Evolutionary conservation across 2,888 invertebrate species (phyloP).

Genomic region (Graphium colonna): DNA sequence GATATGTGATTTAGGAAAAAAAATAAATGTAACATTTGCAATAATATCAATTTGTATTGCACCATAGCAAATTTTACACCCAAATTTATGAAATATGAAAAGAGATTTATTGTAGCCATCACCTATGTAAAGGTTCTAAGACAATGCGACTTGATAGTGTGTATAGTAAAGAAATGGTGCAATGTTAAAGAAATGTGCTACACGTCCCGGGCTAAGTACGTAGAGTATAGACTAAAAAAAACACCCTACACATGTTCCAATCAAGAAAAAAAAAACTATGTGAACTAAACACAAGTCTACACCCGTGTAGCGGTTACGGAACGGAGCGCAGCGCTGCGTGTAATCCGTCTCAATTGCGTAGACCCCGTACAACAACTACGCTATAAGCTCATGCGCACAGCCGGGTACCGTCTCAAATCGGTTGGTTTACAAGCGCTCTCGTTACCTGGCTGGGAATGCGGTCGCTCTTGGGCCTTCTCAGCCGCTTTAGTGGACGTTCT

Average conservation of each 20-base stretch:
- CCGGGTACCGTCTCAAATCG: conserved; percentile 57
- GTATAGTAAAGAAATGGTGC: conserved; percentile 59
- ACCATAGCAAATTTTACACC: conserved; percentile 6
- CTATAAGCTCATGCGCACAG: conserved; percentile 66
- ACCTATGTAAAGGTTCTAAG: conserved; percentile 45
- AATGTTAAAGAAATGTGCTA: conserved; percentile 57
- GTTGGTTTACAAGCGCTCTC: conserved; percentile 66
- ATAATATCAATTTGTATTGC: too few relatives aligned
- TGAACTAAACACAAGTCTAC: conserved; percentile 42
- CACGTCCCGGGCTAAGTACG: conserved; percentile 49
- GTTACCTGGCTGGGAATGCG: conserved; percentile 80
- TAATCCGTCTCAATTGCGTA: conserved; percentile 48
- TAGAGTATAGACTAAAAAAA: conserved; percentile 30
- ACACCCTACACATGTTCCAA: conserved; percentile 26
- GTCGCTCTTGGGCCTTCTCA: conserved; percentile 80
- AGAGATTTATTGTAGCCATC: conserved; percentile 43
- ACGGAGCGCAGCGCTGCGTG: conserved; percentile 71
- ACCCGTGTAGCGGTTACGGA: conserved; percentile 41
- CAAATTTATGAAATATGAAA: conserved; percentile 6
- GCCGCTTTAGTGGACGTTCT: conserved; percentile 80
- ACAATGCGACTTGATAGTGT: conserved; percentile 39
- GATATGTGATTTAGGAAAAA: too few relatives aligned
- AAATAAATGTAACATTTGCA: too few relatives aligned
- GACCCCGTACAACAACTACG: conserved; percentile 56
- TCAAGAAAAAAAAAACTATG: conserved; percentile 35